These are phyloP conservation scores for Hydra vulgaris DNA, from an alignment of 30 jellyfish, hydroid and myxozoan genomes.

Conservation along the genomic window DNA sequence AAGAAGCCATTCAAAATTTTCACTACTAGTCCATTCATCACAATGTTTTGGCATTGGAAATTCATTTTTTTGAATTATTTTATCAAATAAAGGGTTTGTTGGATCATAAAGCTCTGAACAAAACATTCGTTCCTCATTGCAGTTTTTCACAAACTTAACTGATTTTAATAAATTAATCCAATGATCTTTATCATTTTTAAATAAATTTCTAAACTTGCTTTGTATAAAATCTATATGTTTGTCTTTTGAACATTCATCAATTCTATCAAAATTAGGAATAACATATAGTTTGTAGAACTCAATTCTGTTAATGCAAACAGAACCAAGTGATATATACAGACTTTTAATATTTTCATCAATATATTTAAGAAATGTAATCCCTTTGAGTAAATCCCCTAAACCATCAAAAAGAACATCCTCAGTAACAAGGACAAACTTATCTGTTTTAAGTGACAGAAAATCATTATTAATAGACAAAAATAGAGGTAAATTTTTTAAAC, in stretches of 20 bases:
- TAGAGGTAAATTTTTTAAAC: slow-evolving; percentile 9
- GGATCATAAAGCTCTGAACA: slow-evolving; percentile 41
- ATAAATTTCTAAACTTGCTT: not conserved
- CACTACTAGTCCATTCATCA: slow-evolving; percentile 15
- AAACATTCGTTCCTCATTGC: not conserved
- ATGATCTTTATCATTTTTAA: not conserved
- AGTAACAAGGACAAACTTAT: slow-evolving; percentile 11
- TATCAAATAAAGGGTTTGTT: slow-evolving; percentile 6
- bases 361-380: not conserved
- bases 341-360: not conserved
- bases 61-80: slow-evolving; percentile 18
- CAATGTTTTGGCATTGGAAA: slow-evolving; percentile 37
- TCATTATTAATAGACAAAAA: not conserved
- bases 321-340: slow-evolving; percentile 13
- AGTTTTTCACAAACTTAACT: slow-evolving; percentile 14
- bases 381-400: not conserved
- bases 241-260: slow-evolving; percentile 10
- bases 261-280: slow-evolving; percentile 3
- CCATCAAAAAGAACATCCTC: slow-evolving; percentile 26
- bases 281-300: slow-evolving; percentile 17
- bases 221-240: slow-evolving; percentile 32
- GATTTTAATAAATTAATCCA: not conserved
- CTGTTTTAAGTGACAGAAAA: not conserved
- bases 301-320: not conserved
- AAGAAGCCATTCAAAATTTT: slow-evolving; percentile 6